Evolutionary conservation across 2,888 invertebrate genomes (phyloP), one percentile per base, ranked within the genome.

Genomic region (Tetranychus truncatus): DNA sequence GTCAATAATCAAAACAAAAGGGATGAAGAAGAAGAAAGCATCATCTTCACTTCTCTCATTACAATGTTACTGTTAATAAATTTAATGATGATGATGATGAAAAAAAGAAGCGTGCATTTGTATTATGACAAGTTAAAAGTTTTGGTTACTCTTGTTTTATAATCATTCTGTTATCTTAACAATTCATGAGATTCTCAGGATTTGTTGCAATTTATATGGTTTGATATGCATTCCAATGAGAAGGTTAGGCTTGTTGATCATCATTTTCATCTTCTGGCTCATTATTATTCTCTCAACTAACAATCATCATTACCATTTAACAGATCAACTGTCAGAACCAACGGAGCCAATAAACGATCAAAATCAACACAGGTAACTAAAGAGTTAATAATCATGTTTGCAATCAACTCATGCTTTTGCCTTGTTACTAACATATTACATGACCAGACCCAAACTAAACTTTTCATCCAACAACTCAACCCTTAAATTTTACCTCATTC

Each of bases 251-350:
- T 55, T 55, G 5, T 55, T 55, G 3, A 55, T 55, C 55, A 55
- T 55, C 69, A 69, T 69, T 69, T 11, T 9, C 69, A 69, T 24
- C 11, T 20, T 34, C 34, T 34, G 34, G 34, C 34, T 34, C 34
- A 34, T 34, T 34, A 34, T 34, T 34, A 34, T 34, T 34, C 34
- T 34, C 34, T 34, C 34, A 34, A 34, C 34, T 34, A 34, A 34
- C 34, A 34, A 55, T 55, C 55, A 55, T 55, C 69, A 69, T 69
- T 69, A 20, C 9, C 69, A 69, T 24, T 24, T 20, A 24, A 24
- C 21, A 69, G 69, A 18, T 24, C n/a, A 24, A 15, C 69, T 66
- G 20, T 66, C 66, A 66, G 66, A 66, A 66, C 66, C 66, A 66
- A 66, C 66, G 18, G 66, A 69, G 69, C 34, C n/a, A 24, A 24